Conservation (phyloP, 1,140 invertebrate species). For the Plutomurus gul region DNA sequence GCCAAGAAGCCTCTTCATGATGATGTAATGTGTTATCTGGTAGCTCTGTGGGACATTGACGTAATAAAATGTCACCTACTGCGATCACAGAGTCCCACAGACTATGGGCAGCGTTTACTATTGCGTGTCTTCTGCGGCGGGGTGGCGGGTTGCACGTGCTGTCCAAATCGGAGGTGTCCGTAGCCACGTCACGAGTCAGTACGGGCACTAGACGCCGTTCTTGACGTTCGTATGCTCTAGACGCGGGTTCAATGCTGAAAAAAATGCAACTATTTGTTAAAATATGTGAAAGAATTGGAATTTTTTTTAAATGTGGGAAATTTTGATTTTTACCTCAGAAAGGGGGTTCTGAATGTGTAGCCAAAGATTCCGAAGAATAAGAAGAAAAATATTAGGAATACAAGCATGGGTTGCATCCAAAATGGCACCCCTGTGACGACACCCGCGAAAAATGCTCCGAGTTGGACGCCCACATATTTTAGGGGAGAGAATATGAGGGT, state of each 20-base stretch:
- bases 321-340: conserved; percentile 7
- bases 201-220: background rate
- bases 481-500: conserved; percentile 36
- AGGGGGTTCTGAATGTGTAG: conserved; percentile 29
- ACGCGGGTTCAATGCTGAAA: background rate
- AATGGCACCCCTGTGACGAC: conserved; percentile 11
- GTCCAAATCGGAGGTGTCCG: background rate
- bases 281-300: no score
- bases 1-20: no score
- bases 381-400: conserved; percentile 33
- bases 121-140: no score
- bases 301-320: background rate
- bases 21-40: no score
- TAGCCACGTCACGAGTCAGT: background rate
- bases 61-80: background rate
- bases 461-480: conserved; percentile 37
- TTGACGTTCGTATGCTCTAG: background rate
- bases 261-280: no score
- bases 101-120: background rate
- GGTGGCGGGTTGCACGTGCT: background rate
- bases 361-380: conserved; percentile 34
- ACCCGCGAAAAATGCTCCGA: conserved; percentile 36
- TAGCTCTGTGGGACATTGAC: background rate
- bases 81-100: background rate
- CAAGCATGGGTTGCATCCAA: conserved; percentile 35